Evolutionary conservation across 2,113 vertebrate genomes (phyloP), one percentile per base, ranked within the genome.

Genomic region (Indri indri): DNA sequence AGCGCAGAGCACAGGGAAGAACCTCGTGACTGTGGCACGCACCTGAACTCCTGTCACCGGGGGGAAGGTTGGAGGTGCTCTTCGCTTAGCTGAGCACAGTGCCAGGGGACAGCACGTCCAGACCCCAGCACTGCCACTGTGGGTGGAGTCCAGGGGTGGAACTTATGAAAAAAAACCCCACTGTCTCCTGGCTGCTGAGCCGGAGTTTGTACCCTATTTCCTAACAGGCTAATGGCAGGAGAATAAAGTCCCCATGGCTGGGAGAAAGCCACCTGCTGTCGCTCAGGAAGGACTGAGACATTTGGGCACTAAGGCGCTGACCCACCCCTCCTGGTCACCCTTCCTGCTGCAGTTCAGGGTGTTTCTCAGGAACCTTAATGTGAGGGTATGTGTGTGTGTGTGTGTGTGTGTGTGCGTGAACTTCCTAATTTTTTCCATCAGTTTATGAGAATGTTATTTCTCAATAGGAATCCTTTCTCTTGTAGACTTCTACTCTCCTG

Each of bases 361-460:
- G 10, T 22, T 85, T 90, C 73, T 42, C 63, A 77, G 66, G 70
- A 61, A 73, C 40, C 37, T 89, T 65, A 13, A 76, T 8, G 59
- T 2, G n/a, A 5, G 10, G 11, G 1, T 1, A 17, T n/a, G 17
- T n/a, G n/a, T 8, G 59, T 9, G 40, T 81, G 23, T 23, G 50
- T 50, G 22, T 63, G 10, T 8, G 25, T n/a, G 16, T 13, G 23
- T 40, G 10, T 37, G 16, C 20, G 42, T 57, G 22, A 12, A 13
- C n/a, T 71, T 50, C 23, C 20, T 37, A 3, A 59, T 45, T 63
- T 50, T 50, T 9, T 2, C 70, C 45, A 37, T 77, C 70, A 40
- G 54, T 73, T 34, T 85, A n/a, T 71, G 23, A 95, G 40, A 59
- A 25, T 52, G 27, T 77, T 40, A 42, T 59, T 86, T 95, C 50